A percentile compares a stretch with the other conserved stretches of the same genome.
These are phyloP conservation scores for Hydrocynus forskahlii DNA, from an alignment of 2,797 vertebrate species.

Conservation along the genomic window DNA sequence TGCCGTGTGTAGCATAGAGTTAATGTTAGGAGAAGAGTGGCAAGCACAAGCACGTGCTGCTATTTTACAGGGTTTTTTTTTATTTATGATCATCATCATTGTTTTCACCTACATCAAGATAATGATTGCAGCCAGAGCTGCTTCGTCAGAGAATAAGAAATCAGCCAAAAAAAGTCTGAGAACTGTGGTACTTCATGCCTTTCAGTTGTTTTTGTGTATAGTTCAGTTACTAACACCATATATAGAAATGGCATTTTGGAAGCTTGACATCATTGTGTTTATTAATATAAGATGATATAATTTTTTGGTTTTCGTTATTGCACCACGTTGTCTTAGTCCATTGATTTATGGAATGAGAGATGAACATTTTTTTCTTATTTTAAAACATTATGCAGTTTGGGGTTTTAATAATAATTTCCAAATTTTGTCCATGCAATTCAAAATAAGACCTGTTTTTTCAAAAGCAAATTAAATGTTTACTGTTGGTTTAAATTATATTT, in stretches of 20 bases:
- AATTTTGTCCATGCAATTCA: neutral
- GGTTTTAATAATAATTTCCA: neutral
- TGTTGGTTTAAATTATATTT: too few relatives aligned
- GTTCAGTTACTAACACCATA: slow-evolving; percentile 44
- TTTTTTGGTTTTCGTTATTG: slow-evolving; percentile 64
- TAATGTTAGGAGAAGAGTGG: slow-evolving; percentile 44
- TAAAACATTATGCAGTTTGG: slow-evolving; percentile 42
- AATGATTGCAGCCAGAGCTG: slow-evolving; percentile 42
- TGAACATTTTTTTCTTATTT: slow-evolving; percentile 56
- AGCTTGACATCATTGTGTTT: slow-evolving; percentile 41
- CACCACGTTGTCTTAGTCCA: slow-evolving; percentile 67
- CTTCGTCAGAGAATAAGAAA: slow-evolving; percentile 31
- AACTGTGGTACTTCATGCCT: slow-evolving; percentile 45
- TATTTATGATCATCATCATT: slow-evolving; percentile 25
- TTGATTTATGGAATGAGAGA: slow-evolving; percentile 75
- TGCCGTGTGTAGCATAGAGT: slow-evolving; percentile 39
- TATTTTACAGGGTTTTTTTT: slow-evolving; percentile 25
- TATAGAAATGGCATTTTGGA: slow-evolving; percentile 37
- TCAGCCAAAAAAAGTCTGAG: slow-evolving; percentile 41
- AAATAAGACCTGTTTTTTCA: slow-evolving; percentile 7
- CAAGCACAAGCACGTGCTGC: slow-evolving; percentile 21
- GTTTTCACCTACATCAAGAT: slow-evolving; percentile 57
- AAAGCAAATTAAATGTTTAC: too few relatives aligned
- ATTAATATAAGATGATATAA: slow-evolving; percentile 59
- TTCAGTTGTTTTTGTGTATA: slow-evolving; percentile 48